These are phyloP conservation scores for Rhagoletis zephyria DNA, from an alignment of 1,140 invertebrate species.

Conservation along the genomic window DNA sequence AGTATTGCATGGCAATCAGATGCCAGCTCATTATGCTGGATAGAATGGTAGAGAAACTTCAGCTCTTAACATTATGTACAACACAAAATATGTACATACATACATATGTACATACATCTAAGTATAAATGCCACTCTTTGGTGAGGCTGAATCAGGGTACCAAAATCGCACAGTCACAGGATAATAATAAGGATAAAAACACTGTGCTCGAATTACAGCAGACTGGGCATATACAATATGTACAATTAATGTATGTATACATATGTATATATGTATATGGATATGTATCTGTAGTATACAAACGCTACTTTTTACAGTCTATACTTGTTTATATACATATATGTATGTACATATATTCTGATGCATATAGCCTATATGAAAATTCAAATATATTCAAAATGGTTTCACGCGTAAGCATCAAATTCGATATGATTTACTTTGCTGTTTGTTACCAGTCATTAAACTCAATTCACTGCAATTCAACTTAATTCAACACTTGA, in stretches of 20 bases:
- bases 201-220: constrained; percentile 65
- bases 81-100: neutral
- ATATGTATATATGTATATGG: neutral
- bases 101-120: neutral
- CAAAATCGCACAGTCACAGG: constrained; percentile 39
- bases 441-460: neutral
- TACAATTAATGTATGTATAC: neutral
- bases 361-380: neutral
- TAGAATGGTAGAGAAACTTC: constrained; percentile 56
- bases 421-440: neutral
- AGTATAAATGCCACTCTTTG: constrained; percentile 53
- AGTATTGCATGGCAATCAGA: constrained; percentile 64
- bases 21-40: constrained; percentile 68
- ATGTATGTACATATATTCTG: neutral
- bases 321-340: neutral
- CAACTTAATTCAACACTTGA: constrained; percentile 53
- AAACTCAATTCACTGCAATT: constrained; percentile 47
- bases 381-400: neutral
- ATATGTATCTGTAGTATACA: neutral
- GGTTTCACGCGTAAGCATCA: neutral
- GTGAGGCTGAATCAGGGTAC: neutral
- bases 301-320: neutral
- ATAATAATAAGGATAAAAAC: constrained; percentile 57
- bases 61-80: neutral
- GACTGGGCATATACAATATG: neutral